Percentiles rank a stretch among this genome's conserved stretches.
Evolutionary conservation across 2,888 invertebrate genomes (phyloP).

Genomic region (Tridacna crocea): DNA sequence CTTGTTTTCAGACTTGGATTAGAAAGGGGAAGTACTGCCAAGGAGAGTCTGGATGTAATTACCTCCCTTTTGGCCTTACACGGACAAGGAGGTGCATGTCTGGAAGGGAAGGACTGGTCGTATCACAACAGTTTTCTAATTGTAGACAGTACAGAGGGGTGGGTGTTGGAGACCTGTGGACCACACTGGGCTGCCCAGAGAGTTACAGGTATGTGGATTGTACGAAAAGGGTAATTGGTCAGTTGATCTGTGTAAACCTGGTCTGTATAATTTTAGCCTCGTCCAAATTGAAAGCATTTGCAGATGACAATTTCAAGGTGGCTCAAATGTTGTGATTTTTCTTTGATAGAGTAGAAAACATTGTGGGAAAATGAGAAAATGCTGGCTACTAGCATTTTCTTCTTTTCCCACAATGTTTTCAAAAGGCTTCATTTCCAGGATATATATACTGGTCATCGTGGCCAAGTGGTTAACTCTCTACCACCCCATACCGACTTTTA

Average conservation of each 20-base stretch:
- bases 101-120: conserved; percentile 86
- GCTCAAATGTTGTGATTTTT: too few relatives aligned
- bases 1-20: conserved; percentile 87
- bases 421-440: too few relatives aligned
- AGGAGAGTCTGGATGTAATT: conserved; percentile 89
- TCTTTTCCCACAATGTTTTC: too few relatives aligned
- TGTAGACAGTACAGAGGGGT: conserved; percentile 89
- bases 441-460: too few relatives aligned
- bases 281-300: too few relatives aligned
- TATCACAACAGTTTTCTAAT: conserved; percentile 91
- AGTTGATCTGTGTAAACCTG: neutral
- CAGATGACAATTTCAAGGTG: too few relatives aligned
- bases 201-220: conserved; percentile 85
- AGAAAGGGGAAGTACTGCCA: conserved; percentile 88
- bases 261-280: neutral
- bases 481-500: too few relatives aligned
- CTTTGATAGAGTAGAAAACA: too few relatives aligned
- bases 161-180: conserved; percentile 91
- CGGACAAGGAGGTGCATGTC: conserved; percentile 90
- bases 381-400: too few relatives aligned
- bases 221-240: neutral
- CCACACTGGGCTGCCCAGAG: conserved; percentile 91
- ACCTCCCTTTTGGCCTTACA: conserved; percentile 88
- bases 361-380: too few relatives aligned
- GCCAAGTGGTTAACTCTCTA: too few relatives aligned